phyloP scores from a whole-genome alignment of 2,113 vertebrate species.

The Gobius niger region DNA sequence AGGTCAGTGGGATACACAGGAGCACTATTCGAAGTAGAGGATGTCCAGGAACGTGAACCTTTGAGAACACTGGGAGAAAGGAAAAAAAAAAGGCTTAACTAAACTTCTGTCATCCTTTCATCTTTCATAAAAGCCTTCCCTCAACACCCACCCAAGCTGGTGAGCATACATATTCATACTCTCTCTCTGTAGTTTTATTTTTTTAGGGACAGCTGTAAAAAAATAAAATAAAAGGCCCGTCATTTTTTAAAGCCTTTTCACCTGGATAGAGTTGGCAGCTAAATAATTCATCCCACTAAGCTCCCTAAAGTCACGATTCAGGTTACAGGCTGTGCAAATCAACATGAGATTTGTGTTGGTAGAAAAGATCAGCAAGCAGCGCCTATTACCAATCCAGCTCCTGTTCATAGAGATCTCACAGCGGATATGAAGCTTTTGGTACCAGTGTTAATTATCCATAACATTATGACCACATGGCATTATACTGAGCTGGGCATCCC shows the following conservation, averaged over 20 bases:
- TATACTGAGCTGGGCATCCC: not conserved
- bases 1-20: constrained; percentile 55
- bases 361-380: constrained; percentile 51
- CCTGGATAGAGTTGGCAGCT: constrained; percentile 17
- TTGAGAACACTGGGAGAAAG: no score
- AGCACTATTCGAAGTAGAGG: no score
- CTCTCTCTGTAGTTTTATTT: not conserved
- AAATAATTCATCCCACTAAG: constrained; percentile 54
- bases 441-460: not conserved
- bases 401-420: not conserved
- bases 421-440: not conserved
- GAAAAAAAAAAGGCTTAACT: no score
- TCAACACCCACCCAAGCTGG: constrained; percentile 29
- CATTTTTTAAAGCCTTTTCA: constrained; percentile 11
- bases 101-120: constrained; percentile 52
- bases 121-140: constrained; percentile 55
- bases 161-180: constrained; percentile 18
- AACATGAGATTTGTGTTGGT: constrained; percentile 23
- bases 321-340: constrained; percentile 34
- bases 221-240: not conserved
- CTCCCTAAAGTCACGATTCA: constrained; percentile 27
- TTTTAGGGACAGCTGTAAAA: not conserved
- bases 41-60: no score
- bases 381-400: constrained; percentile 28
- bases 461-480: not conserved